These are phyloP conservation scores for Alouatta palliata DNA, from an alignment of 2,113 vertebrate species.

Conservation along the genomic window DNA sequence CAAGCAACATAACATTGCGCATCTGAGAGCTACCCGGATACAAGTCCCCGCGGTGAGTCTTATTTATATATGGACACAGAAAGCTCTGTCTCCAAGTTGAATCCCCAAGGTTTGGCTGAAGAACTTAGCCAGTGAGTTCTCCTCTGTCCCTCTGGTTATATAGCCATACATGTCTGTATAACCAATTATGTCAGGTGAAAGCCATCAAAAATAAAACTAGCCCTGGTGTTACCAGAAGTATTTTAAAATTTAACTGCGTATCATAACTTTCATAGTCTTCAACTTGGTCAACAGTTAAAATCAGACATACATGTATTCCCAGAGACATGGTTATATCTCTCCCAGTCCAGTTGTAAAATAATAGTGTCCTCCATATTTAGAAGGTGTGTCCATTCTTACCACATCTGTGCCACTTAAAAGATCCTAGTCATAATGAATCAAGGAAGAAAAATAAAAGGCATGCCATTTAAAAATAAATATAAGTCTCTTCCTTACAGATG, in stretches of 20 bases:
- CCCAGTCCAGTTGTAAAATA: not conserved
- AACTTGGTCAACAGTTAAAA: not conserved
- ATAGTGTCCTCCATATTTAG: not conserved
- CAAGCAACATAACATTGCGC: no score
- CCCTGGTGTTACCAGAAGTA: not conserved
- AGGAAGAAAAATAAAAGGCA: not conserved
- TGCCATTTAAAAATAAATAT: not conserved
- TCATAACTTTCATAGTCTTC: not conserved
- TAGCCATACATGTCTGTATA: not conserved
- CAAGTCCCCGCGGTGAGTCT: not conserved
- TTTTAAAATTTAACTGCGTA: not conserved
- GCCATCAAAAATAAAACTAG: not conserved
- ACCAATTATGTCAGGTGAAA: not conserved
- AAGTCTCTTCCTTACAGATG: not conserved
- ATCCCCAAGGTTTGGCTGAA: not conserved
- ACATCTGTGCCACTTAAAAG: no score
- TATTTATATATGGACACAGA: not conserved
- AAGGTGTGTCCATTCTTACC: not conserved
- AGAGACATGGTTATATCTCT: not conserved
- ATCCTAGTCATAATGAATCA: not conserved
- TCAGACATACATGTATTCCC: not conserved
- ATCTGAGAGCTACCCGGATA: not conserved
- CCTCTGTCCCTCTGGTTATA: not conserved
- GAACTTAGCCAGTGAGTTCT: not conserved
- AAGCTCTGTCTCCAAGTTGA: not conserved